A percentile compares a stretch with the other conserved stretches of the same genome.
Conservation (phyloP, 2,113 vertebrate species). For the Chamaea fasciata region DNA sequence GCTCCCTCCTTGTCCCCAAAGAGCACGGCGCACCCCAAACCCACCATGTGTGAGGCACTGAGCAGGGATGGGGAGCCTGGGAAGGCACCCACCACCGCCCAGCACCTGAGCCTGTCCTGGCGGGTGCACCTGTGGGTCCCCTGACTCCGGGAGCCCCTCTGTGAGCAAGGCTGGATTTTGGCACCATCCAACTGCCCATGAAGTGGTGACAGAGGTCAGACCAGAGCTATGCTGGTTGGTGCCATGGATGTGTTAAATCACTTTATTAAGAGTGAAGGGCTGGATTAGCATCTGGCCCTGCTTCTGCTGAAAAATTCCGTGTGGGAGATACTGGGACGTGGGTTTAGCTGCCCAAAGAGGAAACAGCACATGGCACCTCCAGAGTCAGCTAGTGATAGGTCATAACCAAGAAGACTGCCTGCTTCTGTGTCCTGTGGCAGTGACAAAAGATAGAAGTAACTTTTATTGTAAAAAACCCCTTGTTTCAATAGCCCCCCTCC, state of each 20-base stretch:
- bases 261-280: not conserved
- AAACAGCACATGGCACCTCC: not conserved
- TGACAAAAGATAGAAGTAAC: not conserved
- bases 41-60: accelerated
- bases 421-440: not conserved
- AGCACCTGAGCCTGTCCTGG: not conserved
- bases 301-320: not conserved
- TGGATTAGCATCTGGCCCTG: not conserved
- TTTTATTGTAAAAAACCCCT: not conserved
- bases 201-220: not conserved
- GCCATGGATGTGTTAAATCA: not conserved
- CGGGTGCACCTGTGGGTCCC: accelerated
- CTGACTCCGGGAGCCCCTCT: not conserved
- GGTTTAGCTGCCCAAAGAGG: not conserved
- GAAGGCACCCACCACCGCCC: not conserved
- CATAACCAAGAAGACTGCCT: not conserved
- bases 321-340: not conserved
- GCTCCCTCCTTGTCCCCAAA: not conserved
- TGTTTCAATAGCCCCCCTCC: not conserved
- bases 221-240: not conserved
- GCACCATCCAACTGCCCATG: accelerated
- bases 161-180: not conserved
- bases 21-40: not conserved
- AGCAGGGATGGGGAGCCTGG: not conserved
- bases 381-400: not conserved